Conservation (phyloP, 2,113 vertebrate genomes). For the Prochilodus magdalenae region DNA sequence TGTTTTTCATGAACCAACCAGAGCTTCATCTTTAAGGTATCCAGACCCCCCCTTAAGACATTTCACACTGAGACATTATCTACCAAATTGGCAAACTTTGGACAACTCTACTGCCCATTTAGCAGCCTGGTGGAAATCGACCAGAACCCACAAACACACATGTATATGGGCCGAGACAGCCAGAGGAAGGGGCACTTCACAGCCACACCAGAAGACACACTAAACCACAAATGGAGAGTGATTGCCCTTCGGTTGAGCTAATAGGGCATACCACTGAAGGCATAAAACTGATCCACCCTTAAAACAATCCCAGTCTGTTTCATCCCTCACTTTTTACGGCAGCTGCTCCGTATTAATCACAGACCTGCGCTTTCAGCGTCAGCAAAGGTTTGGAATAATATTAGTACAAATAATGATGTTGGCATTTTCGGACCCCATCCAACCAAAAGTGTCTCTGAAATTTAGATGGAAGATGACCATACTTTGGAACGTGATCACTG, state of each 20-base stretch:
- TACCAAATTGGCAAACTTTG: no score
- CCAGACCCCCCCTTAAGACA: no score
- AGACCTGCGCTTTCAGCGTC: neutral
- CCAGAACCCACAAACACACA: no score
- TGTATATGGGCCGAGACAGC: neutral
- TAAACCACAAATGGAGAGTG: conserved; percentile 24
- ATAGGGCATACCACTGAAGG: conserved; percentile 26
- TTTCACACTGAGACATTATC: no score
- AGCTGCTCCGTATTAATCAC: neutral
- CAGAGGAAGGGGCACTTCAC: no score
- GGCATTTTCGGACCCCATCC: neutral
- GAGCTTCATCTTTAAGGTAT: no score
- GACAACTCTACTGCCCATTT: no score
- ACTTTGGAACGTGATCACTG: no score
- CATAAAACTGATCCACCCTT: conserved; percentile 29
- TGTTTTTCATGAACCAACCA: no score
- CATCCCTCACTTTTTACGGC: neutral
- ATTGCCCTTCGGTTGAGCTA: conserved; percentile 32
- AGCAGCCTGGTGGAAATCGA: no score
- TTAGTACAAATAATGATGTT: neutral
- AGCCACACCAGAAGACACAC: neutral
- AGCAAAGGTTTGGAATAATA: neutral
- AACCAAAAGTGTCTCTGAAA: neutral
- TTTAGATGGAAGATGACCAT: neutral
- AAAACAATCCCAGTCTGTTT: neutral